Evolutionary conservation across 2,113 vertebrate species (phyloP).

Genomic region (Columba livia): DNA sequence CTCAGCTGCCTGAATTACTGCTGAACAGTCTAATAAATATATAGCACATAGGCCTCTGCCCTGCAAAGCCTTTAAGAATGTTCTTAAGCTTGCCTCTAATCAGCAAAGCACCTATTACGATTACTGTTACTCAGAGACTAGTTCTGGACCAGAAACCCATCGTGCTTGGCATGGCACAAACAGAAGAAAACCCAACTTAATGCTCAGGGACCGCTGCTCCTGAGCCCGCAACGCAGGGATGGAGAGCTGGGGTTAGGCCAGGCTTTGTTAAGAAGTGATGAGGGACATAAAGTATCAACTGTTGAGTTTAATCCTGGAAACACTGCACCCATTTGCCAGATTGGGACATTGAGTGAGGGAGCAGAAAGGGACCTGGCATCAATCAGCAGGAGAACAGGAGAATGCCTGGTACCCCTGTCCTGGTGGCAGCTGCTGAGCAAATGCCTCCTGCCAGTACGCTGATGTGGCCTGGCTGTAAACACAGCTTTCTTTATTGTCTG

Average conservation of each 20-base stretch:
- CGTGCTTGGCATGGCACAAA: neutral
- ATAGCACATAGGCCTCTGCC: neutral
- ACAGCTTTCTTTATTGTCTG: neutral
- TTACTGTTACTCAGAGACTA: neutral
- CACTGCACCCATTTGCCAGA: neutral
- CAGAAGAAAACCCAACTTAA: neutral
- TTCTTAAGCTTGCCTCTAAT: constrained; percentile 20
- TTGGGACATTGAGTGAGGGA: neutral
- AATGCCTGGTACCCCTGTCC: neutral
- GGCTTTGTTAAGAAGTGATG: neutral
- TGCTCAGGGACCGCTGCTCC: neutral
- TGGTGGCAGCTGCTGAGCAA: neutral
- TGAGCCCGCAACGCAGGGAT: neutral
- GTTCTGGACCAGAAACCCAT: neutral
- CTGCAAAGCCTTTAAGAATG: constrained; percentile 33
- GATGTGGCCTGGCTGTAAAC: neutral
- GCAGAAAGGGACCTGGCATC: neutral
- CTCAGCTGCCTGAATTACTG: constrained; percentile 36
- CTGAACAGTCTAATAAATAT: constrained; percentile 22
- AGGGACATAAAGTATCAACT: neutral
- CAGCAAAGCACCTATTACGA: constrained; percentile 15
- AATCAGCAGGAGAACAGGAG: neutral
- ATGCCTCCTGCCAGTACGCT: neutral
- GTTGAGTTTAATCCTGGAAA: neutral
- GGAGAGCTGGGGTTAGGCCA: neutral